phyloP scores from a whole-genome alignment of 2,113 vertebrate species.

The Spea bombifrons region DNA sequence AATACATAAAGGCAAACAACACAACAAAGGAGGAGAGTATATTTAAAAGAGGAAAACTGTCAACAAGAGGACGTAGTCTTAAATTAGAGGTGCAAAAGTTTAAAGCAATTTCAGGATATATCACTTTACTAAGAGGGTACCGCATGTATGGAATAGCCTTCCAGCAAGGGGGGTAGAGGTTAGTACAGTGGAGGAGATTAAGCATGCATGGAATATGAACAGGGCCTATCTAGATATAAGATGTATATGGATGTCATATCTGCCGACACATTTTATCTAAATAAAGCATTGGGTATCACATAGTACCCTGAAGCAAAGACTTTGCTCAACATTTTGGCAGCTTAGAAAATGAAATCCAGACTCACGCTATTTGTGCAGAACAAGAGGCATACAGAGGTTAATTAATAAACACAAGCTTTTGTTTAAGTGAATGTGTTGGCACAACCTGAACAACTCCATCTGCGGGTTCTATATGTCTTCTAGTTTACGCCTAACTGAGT shows the following conservation, averaged over 20 bases:
- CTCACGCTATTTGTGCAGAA: constrained; percentile 59
- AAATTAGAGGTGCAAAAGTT: background rate
- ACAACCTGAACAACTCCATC: constrained; percentile 55
- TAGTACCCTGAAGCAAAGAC: constrained; percentile 53
- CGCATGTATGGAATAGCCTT: too few species aligned
- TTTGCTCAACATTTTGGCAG: constrained; percentile 33
- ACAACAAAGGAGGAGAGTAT: too few species aligned
- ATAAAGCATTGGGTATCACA: constrained; percentile 35
- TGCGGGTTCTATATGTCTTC: constrained; percentile 59
- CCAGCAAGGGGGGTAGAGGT: too few species aligned
- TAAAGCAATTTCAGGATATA: background rate
- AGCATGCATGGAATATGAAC: too few species aligned
- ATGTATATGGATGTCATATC: background rate
- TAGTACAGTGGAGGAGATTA: too few species aligned
- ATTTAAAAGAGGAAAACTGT: background rate
- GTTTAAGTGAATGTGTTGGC: constrained; percentile 56
- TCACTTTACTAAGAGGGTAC: background rate
- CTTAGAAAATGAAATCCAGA: constrained; percentile 53
- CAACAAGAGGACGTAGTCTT: background rate
- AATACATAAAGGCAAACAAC: too few species aligned
- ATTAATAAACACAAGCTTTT: constrained; percentile 62
- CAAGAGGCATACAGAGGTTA: constrained; percentile 60
- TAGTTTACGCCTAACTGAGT: constrained; percentile 9
- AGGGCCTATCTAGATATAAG: too few species aligned
- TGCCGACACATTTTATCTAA: background rate